These are phyloP conservation scores for Grantiella picta DNA, from an alignment of 2,113 vertebrate genomes.

Conservation along the genomic window DNA sequence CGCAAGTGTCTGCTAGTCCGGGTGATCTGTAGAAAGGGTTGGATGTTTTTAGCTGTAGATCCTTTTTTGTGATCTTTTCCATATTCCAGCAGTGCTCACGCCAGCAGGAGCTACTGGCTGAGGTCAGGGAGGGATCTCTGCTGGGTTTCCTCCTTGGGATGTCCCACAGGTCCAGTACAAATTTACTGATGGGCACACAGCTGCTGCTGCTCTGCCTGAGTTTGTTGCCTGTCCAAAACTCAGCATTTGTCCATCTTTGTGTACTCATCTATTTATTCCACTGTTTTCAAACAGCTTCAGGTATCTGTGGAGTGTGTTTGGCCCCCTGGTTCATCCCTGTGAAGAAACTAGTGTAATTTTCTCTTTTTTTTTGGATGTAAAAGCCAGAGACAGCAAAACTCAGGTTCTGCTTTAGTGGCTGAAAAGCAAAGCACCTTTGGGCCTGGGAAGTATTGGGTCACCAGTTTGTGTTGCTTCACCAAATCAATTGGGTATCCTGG, in stretches of 20 bases:
- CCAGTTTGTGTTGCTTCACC: not conserved
- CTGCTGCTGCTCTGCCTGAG: not conserved
- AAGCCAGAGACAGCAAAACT: not conserved
- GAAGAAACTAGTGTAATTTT: not conserved
- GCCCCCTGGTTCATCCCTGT: not conserved
- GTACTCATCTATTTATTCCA: not conserved
- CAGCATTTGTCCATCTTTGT: not conserved
- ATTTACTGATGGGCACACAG: fast-evolving
- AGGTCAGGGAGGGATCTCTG: not conserved
- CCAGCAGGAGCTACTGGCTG: not conserved
- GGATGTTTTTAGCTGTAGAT: not conserved
- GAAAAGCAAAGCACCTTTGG: fast-evolving
- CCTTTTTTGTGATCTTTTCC: not conserved
- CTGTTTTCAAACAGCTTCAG: not conserved
- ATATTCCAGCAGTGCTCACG: fast-evolving
- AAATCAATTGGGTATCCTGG: not conserved
- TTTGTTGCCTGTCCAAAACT: not conserved
- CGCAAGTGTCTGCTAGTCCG: not conserved
- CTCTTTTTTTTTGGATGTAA: no score
- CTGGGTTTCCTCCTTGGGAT: not conserved
- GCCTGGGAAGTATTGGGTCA: not conserved
- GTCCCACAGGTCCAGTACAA: not conserved
- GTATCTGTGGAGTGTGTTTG: not conserved
- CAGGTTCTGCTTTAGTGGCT: not conserved
- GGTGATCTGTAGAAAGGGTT: not conserved